A percentile compares a stretch with the other conserved stretches of the same genome.
Conservation (phyloP, 2,888 invertebrate species). For the Mesoligia furuncula region DNA sequence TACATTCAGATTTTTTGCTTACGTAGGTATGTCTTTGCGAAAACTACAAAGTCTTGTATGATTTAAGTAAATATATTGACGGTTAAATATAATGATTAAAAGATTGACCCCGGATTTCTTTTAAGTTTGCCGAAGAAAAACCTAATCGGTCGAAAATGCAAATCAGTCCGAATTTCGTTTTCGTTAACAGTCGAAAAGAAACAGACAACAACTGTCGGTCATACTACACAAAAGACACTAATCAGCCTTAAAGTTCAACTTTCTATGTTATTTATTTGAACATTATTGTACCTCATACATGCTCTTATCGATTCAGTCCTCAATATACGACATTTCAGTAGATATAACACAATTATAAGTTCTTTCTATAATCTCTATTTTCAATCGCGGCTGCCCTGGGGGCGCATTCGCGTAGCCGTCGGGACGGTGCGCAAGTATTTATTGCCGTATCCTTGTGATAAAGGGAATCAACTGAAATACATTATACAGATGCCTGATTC, state of each 20-base stretch:
- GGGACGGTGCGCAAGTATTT: conserved; percentile 54
- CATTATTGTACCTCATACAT: too few species aligned
- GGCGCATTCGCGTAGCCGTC: conserved; percentile 43
- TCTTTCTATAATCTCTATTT: conserved; percentile 52
- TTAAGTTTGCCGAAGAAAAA: not conserved
- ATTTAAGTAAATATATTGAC: not conserved
- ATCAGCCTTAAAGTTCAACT: not conserved
- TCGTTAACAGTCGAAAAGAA: not conserved
- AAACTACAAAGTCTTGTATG: not conserved
- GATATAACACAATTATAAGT: conserved; percentile 45
- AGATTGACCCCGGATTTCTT: not conserved
- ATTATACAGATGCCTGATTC: conserved; percentile 42
- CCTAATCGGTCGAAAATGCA: not conserved
- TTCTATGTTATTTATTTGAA: not conserved
- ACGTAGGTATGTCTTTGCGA: not conserved
- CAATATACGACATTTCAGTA: not conserved
- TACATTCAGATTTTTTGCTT: not conserved
- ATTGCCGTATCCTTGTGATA: conserved; percentile 49
- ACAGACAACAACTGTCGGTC: too few species aligned
- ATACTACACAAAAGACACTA: not conserved
- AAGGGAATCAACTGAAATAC: conserved; percentile 42
- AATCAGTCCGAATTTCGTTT: not conserved
- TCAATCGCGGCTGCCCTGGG: conserved; percentile 47
- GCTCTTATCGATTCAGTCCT: not conserved
- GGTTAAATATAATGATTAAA: not conserved